A percentile compares a stretch with the other conserved stretches of the same genome.
phyloP scores from a whole-genome alignment of 2,888 invertebrate genomes.

The Dioctria linearis region DNA sequence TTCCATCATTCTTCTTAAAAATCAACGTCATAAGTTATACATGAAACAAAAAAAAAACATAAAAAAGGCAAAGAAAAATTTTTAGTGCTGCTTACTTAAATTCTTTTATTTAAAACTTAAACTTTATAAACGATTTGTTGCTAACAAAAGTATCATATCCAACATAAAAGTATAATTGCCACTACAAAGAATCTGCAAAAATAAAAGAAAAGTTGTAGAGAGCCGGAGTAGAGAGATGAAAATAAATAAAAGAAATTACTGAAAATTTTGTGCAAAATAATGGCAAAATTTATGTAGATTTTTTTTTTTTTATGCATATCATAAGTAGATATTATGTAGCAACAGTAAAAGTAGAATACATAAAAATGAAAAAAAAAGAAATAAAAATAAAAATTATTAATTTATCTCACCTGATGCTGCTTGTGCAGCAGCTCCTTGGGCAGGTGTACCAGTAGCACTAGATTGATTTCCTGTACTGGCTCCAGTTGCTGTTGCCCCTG shows the following conservation, averaged over 20 bases:
- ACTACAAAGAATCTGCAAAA: constrained; percentile 53
- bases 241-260: constrained; percentile 10
- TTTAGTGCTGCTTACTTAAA: constrained; percentile 52
- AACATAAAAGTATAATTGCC: constrained; percentile 52
- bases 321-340: background rate
- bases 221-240: constrained; percentile 7
- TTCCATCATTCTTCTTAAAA: constrained; percentile 28
- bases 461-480: constrained; percentile 65
- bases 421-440: constrained; percentile 54
- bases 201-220: constrained; percentile 47
- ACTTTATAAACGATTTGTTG: constrained; percentile 52
- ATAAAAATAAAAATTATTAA: no score
- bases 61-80: constrained; percentile 31
- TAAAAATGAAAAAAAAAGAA: background rate
- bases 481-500: constrained; percentile 62
- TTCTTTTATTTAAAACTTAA: constrained; percentile 53
- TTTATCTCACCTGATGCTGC: constrained; percentile 63
- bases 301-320: background rate
- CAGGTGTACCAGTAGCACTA: constrained; percentile 65
- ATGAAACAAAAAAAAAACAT: constrained; percentile 33
- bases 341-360: background rate
- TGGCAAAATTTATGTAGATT: background rate
- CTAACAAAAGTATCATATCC: constrained; percentile 52
- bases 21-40: constrained; percentile 27
- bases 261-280: constrained; percentile 1